Percentiles rank a stretch among this genome's conserved stretches.
Conservation (phyloP, 2,888 invertebrate species). For the Synergus gifuensis region DNA sequence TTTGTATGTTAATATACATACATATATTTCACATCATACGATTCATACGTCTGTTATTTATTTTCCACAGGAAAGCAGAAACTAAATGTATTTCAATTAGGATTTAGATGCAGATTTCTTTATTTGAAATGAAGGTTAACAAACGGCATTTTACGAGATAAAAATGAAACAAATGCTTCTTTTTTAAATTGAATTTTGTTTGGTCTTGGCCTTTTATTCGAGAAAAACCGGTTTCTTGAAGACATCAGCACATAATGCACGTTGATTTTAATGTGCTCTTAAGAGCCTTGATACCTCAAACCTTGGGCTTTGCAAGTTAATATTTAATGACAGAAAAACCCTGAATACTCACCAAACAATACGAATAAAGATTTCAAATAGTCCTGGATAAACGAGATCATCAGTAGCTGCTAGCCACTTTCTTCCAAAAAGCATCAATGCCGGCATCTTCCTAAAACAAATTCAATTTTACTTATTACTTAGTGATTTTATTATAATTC, state of each 20-base stretch:
- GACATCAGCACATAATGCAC: not conserved
- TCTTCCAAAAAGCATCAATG: slow-evolving; percentile 90
- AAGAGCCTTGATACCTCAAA: slow-evolving; percentile 6
- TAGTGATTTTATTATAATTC: slow-evolving; percentile 5
- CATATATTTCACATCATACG: no score
- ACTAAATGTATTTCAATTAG: not conserved
- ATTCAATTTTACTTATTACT: slow-evolving; percentile 22
- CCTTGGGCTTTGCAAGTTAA: not conserved
- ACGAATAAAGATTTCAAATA: slow-evolving; percentile 87
- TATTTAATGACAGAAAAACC: slow-evolving; percentile 17
- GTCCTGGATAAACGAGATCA: slow-evolving; percentile 93
- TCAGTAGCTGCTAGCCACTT: slow-evolving; percentile 95
- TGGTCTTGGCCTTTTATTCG: slow-evolving; percentile 20
- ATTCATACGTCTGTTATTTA: not conserved
- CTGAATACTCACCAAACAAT: slow-evolving; percentile 82
- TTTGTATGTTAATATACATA: no score
- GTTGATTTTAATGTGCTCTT: slow-evolving; percentile 12
- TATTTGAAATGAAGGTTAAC: not conserved
- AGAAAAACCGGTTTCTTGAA: slow-evolving; percentile 25
- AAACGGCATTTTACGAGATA: slow-evolving; percentile 2
- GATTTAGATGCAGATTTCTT: not conserved
- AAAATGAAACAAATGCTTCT: slow-evolving; percentile 27
- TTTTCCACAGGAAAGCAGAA: not conserved
- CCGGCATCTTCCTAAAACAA: slow-evolving; percentile 84
- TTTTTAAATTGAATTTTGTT: slow-evolving; percentile 5